These are phyloP conservation scores for Todiramphus chloris DNA, from an alignment of 2,113 vertebrate species.

Conservation along the genomic window DNA sequence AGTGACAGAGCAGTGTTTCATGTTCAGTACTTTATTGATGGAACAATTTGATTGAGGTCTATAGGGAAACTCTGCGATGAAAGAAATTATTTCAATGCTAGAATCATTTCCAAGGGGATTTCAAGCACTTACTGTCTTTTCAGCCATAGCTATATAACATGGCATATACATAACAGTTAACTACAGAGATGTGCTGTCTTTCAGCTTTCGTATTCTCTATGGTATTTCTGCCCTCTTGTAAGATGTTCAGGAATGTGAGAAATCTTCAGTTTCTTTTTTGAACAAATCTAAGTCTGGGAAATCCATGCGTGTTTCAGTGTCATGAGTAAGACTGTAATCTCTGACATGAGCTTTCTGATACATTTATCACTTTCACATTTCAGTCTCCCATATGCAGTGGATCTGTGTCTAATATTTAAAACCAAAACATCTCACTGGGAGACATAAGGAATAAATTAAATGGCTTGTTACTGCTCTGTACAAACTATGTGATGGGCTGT, in stretches of 20 bases:
- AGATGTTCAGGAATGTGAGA: neutral
- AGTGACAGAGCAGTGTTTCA: conserved; percentile 17
- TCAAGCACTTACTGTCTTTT: neutral
- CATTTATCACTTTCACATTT: neutral
- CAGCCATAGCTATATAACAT: neutral
- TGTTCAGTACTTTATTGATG: conserved; percentile 5
- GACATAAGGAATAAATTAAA: neutral
- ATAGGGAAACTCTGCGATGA: neutral
- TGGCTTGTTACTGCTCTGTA: neutral
- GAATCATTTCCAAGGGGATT: neutral
- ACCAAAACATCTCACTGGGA: neutral
- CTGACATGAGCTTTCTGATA: neutral
- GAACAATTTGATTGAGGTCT: conserved; percentile 12
- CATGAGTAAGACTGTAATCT: neutral
- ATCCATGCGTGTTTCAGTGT: neutral
- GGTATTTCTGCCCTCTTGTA: neutral
- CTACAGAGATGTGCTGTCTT: neutral
- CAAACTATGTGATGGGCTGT: neutral
- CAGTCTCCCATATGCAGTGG: neutral
- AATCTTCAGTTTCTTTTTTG: neutral
- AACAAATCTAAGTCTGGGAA: neutral
- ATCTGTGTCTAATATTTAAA: neutral
- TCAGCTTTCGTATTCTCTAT: neutral
- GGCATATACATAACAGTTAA: neutral
- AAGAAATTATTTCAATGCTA: conserved; percentile 3